Evolutionary conservation across 1,140 invertebrate species (phyloP).

Genomic region (Diuraphis noxia): DNA sequence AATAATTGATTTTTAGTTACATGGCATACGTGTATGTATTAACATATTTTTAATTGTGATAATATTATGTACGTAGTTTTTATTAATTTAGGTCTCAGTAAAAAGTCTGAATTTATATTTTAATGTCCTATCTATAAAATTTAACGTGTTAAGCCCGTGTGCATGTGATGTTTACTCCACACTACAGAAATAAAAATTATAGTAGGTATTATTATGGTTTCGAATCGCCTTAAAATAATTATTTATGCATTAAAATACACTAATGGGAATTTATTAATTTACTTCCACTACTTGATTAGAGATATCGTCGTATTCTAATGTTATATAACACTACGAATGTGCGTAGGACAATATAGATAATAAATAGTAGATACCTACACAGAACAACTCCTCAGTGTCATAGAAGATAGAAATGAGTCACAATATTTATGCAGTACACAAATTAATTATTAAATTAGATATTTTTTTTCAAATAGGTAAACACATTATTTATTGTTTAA

Average conservation of each 20-base stretch:
- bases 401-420: background rate
- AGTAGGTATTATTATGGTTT: no score
- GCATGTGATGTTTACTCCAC: no score
- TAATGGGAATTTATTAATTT: background rate
- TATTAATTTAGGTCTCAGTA: background rate
- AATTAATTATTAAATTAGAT: background rate
- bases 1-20: background rate
- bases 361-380: no score
- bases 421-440: background rate
- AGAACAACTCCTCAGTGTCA: background rate
- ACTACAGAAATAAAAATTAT: no score
- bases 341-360: no score
- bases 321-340: background rate
- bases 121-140: no score
- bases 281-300: background rate
- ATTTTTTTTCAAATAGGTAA: background rate
- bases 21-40: background rate
- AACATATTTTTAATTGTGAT: background rate
- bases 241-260: background rate
- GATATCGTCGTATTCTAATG: background rate
- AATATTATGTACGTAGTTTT: background rate
- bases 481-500: background rate
- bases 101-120: background rate
- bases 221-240: no score
- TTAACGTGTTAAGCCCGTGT: no score